phyloP scores from a whole-genome alignment of 2,797 vertebrate genomes.

The Melanotaenia pygmaea region DNA sequence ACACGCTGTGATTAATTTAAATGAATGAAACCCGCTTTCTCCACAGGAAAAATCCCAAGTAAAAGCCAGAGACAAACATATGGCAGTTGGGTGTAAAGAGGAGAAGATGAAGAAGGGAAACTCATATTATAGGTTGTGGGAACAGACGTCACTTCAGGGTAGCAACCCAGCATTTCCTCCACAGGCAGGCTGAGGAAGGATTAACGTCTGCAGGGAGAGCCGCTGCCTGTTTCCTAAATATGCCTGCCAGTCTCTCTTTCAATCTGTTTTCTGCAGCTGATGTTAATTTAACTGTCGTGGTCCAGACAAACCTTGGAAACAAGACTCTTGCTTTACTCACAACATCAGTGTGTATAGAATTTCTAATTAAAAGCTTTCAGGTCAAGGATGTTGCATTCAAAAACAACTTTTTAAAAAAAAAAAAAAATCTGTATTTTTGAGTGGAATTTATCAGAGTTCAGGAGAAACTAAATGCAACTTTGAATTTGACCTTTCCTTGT shows the following conservation, averaged over 20 bases:
- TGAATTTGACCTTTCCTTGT: too few relatives aligned
- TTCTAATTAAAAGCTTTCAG: not conserved
- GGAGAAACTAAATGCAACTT: too few relatives aligned
- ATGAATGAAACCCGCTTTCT: constrained; percentile 26
- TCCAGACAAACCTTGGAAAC: constrained; percentile 20
- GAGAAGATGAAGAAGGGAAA: constrained; percentile 33
- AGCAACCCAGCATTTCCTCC: constrained; percentile 28
- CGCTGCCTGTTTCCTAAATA: constrained; percentile 30
- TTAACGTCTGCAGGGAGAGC: constrained; percentile 32
- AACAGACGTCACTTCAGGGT: constrained; percentile 49
- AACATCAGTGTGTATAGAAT: constrained; percentile 17
- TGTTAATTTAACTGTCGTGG: constrained; percentile 42
- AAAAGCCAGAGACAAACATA: constrained; percentile 23
- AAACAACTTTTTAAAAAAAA: not conserved
- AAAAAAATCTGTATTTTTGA: too few relatives aligned
- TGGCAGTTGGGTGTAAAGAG: constrained; percentile 35
- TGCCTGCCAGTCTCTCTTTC: constrained; percentile 33
- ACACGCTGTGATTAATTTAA: constrained; percentile 20
- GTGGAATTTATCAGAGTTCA: too few relatives aligned
- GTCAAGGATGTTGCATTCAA: not conserved
- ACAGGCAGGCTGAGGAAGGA: constrained; percentile 37
- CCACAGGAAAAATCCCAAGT: constrained; percentile 30
- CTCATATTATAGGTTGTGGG: constrained; percentile 29
- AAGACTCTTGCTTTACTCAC: constrained; percentile 23
- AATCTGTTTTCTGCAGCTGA: constrained; percentile 23